Conservation (phyloP, 2,888 invertebrate species). For the Drosophila koepferae region DNA sequence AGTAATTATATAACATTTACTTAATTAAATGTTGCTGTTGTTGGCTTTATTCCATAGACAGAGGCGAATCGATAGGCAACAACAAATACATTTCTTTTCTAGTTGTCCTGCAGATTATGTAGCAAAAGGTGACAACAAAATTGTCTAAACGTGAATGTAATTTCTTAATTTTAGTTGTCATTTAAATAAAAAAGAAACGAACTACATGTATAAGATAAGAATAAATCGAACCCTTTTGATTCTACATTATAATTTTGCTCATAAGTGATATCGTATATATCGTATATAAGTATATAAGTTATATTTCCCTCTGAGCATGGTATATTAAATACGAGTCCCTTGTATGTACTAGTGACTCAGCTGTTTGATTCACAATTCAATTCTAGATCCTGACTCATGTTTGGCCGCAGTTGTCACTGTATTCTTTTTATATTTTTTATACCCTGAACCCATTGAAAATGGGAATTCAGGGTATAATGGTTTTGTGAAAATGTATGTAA, state of each 20-base stretch:
- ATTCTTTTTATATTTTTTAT: neutral
- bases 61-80: neutral
- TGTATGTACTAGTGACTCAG: slow-evolving; percentile 22
- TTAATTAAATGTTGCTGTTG: neutral
- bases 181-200: neutral
- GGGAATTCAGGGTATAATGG: too few relatives aligned
- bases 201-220: slow-evolving; percentile 12
- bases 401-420: slow-evolving; percentile 3
- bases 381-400: slow-evolving; percentile 35
- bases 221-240: neutral
- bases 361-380: slow-evolving; percentile 33
- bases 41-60: neutral
- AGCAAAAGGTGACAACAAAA: neutral
- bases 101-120: too few relatives aligned
- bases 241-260: neutral
- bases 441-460: too few relatives aligned
- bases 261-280: slow-evolving; percentile 12
- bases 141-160: neutral
- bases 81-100: neutral
- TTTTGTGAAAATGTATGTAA: too few relatives aligned
- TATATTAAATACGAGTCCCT: slow-evolving; percentile 47
- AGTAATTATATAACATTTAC: slow-evolving; percentile 2
- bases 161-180: neutral
- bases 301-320: slow-evolving; percentile 34
- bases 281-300: slow-evolving; percentile 27